Percentiles rank a stretch among this genome's conserved stretches.
Evolutionary conservation across 2,888 invertebrate species (phyloP).

Genomic region (Itoplectis maculator): DNA sequence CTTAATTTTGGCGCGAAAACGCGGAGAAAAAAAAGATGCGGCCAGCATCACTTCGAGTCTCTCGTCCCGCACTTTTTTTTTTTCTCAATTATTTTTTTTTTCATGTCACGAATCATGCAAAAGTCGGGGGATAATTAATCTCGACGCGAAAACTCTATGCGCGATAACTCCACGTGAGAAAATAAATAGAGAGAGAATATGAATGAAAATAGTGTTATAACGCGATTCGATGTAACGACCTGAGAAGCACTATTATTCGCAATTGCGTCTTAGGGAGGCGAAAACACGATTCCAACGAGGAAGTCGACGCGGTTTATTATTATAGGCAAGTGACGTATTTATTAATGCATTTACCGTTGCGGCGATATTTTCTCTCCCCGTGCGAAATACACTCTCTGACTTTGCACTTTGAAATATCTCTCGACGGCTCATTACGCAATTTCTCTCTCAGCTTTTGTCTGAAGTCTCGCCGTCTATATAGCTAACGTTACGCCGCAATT

Average conservation of each 20-base stretch:
- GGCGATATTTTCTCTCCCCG: conserved; percentile 29
- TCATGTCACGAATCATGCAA: conserved; percentile 35
- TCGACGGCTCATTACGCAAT: conserved; percentile 16
- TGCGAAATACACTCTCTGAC: conserved; percentile 33
- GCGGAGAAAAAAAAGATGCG: too few relatives aligned
- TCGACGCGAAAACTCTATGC: too few relatives aligned
- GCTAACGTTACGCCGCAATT: neutral
- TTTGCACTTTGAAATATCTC: conserved; percentile 47
- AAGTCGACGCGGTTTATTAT: neutral
- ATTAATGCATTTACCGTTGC: conserved; percentile 30
- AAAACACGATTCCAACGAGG: neutral
- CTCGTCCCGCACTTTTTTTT: conserved; percentile 6
- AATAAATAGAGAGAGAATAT: neutral
- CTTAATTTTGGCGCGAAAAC: too few relatives aligned
- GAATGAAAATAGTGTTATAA: conserved; percentile 19
- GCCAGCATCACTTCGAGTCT: conserved; percentile 67
- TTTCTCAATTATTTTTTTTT: neutral
- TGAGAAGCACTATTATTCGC: conserved; percentile 3
- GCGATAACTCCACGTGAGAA: too few relatives aligned
- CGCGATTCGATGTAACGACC: conserved; percentile 9
- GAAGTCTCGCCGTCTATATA: too few relatives aligned
- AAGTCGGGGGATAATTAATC: neutral
- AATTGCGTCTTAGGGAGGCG: neutral
- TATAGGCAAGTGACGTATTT: conserved; percentile 39
- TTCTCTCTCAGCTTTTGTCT: neutral